These are phyloP conservation scores for Cyprinella venusta DNA, from an alignment of 2,797 vertebrate genomes.

Conservation along the genomic window DNA sequence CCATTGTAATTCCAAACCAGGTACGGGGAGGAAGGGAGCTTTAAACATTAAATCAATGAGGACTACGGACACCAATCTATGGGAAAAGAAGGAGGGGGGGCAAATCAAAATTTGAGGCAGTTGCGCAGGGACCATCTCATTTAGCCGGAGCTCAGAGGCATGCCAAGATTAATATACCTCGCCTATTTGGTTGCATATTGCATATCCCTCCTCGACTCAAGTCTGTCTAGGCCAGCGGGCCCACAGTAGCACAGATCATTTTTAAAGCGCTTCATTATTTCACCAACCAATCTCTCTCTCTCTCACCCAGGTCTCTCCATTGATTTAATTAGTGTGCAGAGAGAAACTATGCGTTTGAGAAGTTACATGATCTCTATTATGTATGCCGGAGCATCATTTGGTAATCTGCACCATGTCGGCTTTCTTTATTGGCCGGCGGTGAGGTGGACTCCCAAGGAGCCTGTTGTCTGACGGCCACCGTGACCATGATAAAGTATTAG, in stretches of 20 bases:
- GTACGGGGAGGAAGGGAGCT: slow-evolving; percentile 19
- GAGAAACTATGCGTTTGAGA: slow-evolving; percentile 71
- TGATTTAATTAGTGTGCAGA: slow-evolving; percentile 83
- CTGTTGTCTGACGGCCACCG: slow-evolving; percentile 15
- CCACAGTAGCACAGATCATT: slow-evolving; percentile 76
- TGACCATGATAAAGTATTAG: slow-evolving; percentile 37
- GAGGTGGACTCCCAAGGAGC: slow-evolving; percentile 32
- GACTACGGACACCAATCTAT: slow-evolving; percentile 39
- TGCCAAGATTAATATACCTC: slow-evolving; percentile 53
- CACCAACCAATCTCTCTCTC: slow-evolving; percentile 72
- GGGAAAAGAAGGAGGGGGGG: slow-evolving; percentile 4
- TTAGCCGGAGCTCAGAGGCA: slow-evolving; percentile 51
- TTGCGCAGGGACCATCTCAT: slow-evolving; percentile 51
- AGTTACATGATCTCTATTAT: slow-evolving; percentile 64
- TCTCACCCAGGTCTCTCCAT: slow-evolving; percentile 61
- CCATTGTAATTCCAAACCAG: slow-evolving; percentile 44
- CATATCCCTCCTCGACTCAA: slow-evolving; percentile 61
- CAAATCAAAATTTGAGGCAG: slow-evolving; percentile 39
- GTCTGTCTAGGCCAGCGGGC: slow-evolving; percentile 55
- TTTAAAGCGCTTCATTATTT: slow-evolving; percentile 82
- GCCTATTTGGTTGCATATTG: slow-evolving; percentile 49
- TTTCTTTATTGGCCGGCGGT: slow-evolving; percentile 39
- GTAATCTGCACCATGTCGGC: slow-evolving; percentile 43
- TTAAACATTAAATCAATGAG: slow-evolving; percentile 43
- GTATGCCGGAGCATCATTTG: slow-evolving; percentile 39